Percentiles rank a stretch among this genome's conserved stretches.
These are phyloP conservation scores for Enteromius anoplus DNA, from an alignment of 2,797 vertebrate genomes.

Conservation along the genomic window DNA sequence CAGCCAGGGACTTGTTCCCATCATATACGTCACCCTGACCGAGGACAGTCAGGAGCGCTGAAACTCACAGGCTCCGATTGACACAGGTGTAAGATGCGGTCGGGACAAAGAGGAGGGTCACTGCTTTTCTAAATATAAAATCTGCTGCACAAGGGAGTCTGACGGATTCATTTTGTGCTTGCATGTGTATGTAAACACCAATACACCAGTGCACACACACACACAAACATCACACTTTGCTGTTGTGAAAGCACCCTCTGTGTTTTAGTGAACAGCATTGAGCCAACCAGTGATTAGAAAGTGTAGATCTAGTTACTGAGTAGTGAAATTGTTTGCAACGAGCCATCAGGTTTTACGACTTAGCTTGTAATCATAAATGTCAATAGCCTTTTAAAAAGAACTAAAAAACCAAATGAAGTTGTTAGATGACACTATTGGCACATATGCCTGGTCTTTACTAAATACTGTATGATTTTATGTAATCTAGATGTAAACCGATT, in stretches of 20 bases:
- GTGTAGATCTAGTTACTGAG: constrained; percentile 34
- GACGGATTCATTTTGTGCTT: constrained; percentile 44
- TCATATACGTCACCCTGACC: constrained; percentile 87
- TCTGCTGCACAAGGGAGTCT: constrained; percentile 12
- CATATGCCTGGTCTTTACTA: constrained; percentile 34
- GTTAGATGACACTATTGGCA: constrained; percentile 19
- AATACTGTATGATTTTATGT: constrained; percentile 41
- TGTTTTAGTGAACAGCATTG: constrained; percentile 26
- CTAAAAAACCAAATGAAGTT: constrained; percentile 33
- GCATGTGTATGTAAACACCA: constrained; percentile 62
- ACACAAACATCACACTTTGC: constrained; percentile 35
- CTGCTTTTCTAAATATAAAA: constrained; percentile 26
- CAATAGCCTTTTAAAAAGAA: constrained; percentile 42
- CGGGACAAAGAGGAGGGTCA: constrained; percentile 4
- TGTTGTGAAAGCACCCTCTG: constrained; percentile 19
- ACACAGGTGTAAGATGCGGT: constrained; percentile 11
- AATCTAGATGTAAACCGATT: constrained; percentile 31
- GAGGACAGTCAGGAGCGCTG: constrained; percentile 67
- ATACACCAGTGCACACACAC: constrained; percentile 45
- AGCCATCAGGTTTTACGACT: constrained; percentile 32
- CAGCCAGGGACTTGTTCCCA: constrained; percentile 85
- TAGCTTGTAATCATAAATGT: constrained; percentile 41
- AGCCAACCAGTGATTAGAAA: constrained; percentile 39
- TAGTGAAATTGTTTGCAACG: constrained; percentile 20
- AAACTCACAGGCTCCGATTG: neutral